A percentile compares a stretch with the other conserved stretches of the same genome.
phyloP scores from a whole-genome alignment of 2,888 invertebrate genomes.

The Callosobruchus maculatus region DNA sequence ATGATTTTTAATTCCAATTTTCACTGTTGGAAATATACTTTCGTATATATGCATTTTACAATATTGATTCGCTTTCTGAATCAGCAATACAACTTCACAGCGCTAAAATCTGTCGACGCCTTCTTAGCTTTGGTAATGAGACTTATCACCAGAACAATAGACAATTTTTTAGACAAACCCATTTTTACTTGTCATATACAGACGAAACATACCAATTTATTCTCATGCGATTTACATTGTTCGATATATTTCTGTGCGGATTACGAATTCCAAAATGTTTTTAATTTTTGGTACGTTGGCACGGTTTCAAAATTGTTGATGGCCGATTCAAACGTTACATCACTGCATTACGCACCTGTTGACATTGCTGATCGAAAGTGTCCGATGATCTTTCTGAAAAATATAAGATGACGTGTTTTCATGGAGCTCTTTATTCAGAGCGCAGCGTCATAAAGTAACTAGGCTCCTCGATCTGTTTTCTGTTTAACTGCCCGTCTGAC shows the following conservation, averaged over 20 bases:
- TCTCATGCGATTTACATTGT: neutral
- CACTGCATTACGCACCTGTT: neutral
- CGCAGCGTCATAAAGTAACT: no score
- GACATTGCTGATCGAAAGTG: neutral
- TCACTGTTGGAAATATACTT: no score
- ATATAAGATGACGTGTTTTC: neutral
- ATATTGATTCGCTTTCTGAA: no score
- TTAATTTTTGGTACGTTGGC: neutral
- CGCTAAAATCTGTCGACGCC: no score
- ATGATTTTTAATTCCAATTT: no score
- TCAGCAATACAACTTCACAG: no score
- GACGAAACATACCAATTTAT: neutral
- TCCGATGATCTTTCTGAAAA: neutral
- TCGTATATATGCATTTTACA: no score
- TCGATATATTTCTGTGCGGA: neutral
- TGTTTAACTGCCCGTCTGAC: no score
- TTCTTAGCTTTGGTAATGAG: no score
- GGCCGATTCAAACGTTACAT: neutral
- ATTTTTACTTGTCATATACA: neutral
- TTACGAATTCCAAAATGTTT: neutral
- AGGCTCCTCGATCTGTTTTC: no score
- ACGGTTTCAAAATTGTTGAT: neutral
- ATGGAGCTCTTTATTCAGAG: no score
- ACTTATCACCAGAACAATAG: no score
- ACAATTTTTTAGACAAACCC: neutral